These are phyloP conservation scores for Tinea semifulvella DNA, from an alignment of 2,888 invertebrate species.

Conservation along the genomic window DNA sequence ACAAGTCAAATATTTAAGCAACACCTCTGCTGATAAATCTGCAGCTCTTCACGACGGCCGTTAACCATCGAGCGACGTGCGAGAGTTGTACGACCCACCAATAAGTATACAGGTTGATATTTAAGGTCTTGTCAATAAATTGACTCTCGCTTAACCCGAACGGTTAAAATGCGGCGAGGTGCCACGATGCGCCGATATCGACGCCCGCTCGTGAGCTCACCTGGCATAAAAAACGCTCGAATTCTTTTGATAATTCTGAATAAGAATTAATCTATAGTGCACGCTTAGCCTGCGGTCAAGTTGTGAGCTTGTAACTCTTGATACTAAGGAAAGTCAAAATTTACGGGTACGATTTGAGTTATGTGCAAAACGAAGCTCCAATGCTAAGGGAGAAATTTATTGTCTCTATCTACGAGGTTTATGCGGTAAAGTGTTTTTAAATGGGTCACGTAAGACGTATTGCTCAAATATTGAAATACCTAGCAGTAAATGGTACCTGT, in stretches of 20 bases:
- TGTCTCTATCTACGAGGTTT: slow-evolving; percentile 30
- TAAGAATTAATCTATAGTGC: slow-evolving; percentile 37
- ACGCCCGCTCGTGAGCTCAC: slow-evolving; percentile 9
- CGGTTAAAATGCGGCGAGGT: slow-evolving; percentile 21
- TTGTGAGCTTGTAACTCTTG: slow-evolving; percentile 27
- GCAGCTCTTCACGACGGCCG: slow-evolving; percentile 1
- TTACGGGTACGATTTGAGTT: slow-evolving; percentile 35
- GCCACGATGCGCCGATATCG: slow-evolving; percentile 21
- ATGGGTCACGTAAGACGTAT: slow-evolving; percentile 24
- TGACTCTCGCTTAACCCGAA: slow-evolving; percentile 22
- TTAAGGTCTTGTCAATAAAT: slow-evolving; percentile 28
- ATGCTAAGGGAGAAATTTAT: slow-evolving; percentile 34
- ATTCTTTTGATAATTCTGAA: slow-evolving; percentile 34
- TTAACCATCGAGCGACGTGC: slow-evolving; percentile 4
- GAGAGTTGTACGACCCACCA: slow-evolving; percentile 8
- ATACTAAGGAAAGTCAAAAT: slow-evolving; percentile 42
- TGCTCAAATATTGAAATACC: slow-evolving; percentile 8
- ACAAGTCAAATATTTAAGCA: slow-evolving; percentile 7
- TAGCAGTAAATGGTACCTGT: neutral
- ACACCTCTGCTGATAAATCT: slow-evolving; percentile 5
- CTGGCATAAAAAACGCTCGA: slow-evolving; percentile 26
- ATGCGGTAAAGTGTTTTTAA: slow-evolving; percentile 39
- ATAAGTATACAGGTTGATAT: slow-evolving; percentile 19
- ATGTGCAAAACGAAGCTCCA: slow-evolving; percentile 24
- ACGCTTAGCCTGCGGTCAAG: slow-evolving; percentile 42